These are phyloP conservation scores for Megalops cyprinoides DNA, from an alignment of 2,797 vertebrate genomes.

Conservation along the genomic window DNA sequence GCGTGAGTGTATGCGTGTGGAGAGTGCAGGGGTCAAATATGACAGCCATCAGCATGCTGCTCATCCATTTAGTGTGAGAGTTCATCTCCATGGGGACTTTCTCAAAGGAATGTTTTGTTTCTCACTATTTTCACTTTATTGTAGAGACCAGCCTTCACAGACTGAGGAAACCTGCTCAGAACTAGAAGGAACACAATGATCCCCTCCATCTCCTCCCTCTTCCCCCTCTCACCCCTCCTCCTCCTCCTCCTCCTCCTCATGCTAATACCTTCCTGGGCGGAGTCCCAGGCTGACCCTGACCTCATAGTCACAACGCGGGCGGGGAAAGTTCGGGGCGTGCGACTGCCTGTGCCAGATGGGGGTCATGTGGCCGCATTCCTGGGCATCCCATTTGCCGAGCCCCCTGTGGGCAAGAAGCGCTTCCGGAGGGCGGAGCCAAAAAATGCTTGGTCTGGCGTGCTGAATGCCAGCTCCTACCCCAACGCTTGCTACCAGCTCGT, in stretches of 20 bases:
- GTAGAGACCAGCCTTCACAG: background rate
- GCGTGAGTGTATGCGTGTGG: conserved; percentile 18
- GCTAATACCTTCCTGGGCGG: conserved; percentile 33
- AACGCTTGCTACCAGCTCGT: conserved; percentile 85
- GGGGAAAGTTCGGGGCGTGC: conserved; percentile 77
- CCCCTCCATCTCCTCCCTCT: conserved; percentile 48
- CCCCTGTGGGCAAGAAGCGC: conserved; percentile 79
- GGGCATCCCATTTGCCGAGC: conserved; percentile 87
- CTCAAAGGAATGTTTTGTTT: no score
- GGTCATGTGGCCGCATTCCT: conserved; percentile 80
- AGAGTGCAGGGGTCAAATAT: no score
- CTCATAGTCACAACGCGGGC: conserved; percentile 71
- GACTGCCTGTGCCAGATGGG: conserved; percentile 68
- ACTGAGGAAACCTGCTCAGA: no score
- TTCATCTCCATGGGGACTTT: no score
- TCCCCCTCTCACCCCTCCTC: conserved; percentile 50
- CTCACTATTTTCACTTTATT: no score
- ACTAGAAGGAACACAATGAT: conserved; percentile 60
- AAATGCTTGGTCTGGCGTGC: conserved; percentile 73
- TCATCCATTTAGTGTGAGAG: conserved; percentile 2
- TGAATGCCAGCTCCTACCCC: conserved; percentile 75
- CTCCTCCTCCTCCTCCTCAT: conserved; percentile 53
- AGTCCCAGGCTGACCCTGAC: conserved; percentile 68
- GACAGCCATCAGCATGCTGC: no score
- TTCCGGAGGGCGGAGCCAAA: conserved; percentile 83